Evolutionary conservation across 2,888 invertebrate species (phyloP).

Genomic region (Hypomecis atomaria): DNA sequence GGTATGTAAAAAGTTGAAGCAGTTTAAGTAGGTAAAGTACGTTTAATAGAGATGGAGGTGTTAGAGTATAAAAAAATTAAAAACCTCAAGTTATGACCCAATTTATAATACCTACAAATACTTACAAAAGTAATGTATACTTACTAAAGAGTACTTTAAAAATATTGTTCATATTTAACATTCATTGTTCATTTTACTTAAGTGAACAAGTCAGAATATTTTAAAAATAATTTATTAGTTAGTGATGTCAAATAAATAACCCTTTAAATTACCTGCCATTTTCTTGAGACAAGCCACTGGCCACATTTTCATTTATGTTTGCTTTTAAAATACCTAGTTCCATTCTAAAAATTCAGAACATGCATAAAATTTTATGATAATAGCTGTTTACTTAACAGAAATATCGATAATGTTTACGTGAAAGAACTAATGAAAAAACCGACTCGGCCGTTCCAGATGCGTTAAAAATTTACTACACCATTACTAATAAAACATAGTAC

Average conservation of each 20-base stretch:
- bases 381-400: slow-evolving; percentile 11
- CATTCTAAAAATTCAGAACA: slow-evolving; percentile 5
- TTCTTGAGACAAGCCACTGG: too few species aligned
- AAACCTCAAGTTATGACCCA: too few species aligned
- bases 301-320: neutral
- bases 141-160: too few species aligned
- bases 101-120: too few species aligned
- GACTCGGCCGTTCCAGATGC: slow-evolving; percentile 26
- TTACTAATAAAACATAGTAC: slow-evolving; percentile 45
- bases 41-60: too few species aligned
- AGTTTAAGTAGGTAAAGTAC: neutral
- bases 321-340: slow-evolving; percentile 1
- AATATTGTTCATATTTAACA: too few species aligned
- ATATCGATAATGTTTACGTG: slow-evolving; percentile 22
- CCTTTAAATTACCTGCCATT: neutral
- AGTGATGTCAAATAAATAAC: too few species aligned
- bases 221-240: too few species aligned
- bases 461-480: slow-evolving; percentile 36
- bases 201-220: too few species aligned
- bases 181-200: too few species aligned
- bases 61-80: too few species aligned
- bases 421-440: slow-evolving; percentile 14
- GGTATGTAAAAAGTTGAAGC: neutral
- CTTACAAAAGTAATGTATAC: too few species aligned
- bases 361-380: slow-evolving; percentile 15